These are phyloP conservation scores for Chironomus striatipennis DNA, from an alignment of 1,140 invertebrate species.

Conservation along the genomic window DNA sequence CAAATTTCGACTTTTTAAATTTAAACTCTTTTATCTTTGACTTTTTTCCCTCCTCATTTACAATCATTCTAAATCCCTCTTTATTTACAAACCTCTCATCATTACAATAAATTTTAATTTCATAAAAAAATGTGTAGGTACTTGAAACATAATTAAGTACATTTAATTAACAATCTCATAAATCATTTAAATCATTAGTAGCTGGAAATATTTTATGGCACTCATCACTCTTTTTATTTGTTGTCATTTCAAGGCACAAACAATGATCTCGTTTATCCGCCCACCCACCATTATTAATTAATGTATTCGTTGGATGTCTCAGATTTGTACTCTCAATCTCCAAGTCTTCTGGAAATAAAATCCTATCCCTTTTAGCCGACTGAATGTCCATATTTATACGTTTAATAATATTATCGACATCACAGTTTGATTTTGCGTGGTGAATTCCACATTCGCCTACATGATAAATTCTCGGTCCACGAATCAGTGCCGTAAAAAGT, in stretches of 20 bases:
- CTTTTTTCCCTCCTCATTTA: no score
- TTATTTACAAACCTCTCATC: background rate
- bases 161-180: background rate
- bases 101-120: background rate
- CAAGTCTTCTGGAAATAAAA: conserved; percentile 79
- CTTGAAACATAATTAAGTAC: background rate
- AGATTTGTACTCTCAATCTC: conserved; percentile 55
- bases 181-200: background rate
- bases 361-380: conserved; percentile 52
- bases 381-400: conserved; percentile 74
- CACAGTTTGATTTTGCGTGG: conserved; percentile 90
- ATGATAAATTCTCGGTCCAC: conserved; percentile 90
- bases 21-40: no score
- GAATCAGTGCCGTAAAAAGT: conserved; percentile 76
- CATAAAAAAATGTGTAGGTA: background rate
- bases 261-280: conserved; percentile 39
- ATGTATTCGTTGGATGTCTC: conserved; percentile 61
- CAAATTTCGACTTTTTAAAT: no score
- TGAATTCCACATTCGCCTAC: conserved; percentile 95
- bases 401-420: conserved; percentile 72
- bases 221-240: conserved; percentile 43
- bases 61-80: background rate
- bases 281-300: conserved; percentile 32
- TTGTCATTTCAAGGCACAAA: conserved; percentile 41
- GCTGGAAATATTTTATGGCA: conserved; percentile 26